Base-by-base conservation (phyloP, 2,797 vertebrate species). In the Xerus rutilus region DNA sequence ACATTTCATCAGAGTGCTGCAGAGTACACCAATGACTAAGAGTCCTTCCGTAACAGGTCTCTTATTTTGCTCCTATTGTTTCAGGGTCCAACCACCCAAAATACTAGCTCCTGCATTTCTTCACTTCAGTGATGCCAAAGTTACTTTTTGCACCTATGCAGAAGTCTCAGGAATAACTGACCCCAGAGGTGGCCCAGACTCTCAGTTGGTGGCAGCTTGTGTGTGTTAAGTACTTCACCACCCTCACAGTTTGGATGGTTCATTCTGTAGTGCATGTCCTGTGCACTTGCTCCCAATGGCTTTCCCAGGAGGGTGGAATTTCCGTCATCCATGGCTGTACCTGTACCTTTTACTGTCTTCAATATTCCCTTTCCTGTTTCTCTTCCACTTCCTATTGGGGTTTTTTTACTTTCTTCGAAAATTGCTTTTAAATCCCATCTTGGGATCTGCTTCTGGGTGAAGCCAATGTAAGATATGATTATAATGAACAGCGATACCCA, bases 241-340 rank as follows among this genome's bases (percentile, higher is more conserved):
- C 14, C 3, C 20, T 78, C 14, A 6, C 21, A 47, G 32, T 25
- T 11, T 47, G 21, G 6, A 28, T 28, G 20, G 11, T 91, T 78
- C 3, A 49, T 18, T 59, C 15, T 65, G 17, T 13, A 20, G 18
- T 64, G 4, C 10, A 0, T 10, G 20, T 15, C 3, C 15, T 17
- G 18, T 2, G 21, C 43, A 5, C 4, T 1, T n/a, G n/a, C 30
- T 86, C 18, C 17, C 12, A 11, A 3, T 7, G 5, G 45, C 49
- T 86, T 81, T 30, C 14, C 65, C 39, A 28, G 49, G 43, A 35
- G 21, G 9, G 23, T 25, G 30, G 86, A 65, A 45, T 39, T 78
- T 59, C 0, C 8, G 0, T 23, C 35, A 13, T 30, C 12, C 8
- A 0, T 54, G 54, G n/a, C n/a, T 35, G 0, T n/a, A 73, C 52